Conservation (phyloP, 2,888 invertebrate genomes). For the Drosophila multiciliata region DNA sequence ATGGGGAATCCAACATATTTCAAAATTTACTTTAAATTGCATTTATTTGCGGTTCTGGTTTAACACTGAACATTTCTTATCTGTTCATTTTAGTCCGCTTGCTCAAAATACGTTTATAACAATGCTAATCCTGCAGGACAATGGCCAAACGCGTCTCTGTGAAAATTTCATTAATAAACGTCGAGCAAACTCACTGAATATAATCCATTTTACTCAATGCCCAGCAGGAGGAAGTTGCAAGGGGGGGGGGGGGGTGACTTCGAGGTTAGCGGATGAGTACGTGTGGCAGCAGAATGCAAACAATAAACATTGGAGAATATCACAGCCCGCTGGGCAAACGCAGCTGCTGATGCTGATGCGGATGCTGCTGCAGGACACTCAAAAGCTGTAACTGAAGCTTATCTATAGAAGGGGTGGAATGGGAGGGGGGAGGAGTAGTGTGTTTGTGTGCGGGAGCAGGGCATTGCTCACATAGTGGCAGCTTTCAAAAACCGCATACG, state of each 20-base stretch:
- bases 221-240: background rate
- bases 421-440: background rate
- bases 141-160: constrained; percentile 36
- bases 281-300: constrained; percentile 62
- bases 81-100: constrained; percentile 49
- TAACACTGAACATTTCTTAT: constrained; percentile 9
- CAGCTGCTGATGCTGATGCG: constrained; percentile 39
- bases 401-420: no score
- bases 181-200: constrained; percentile 56
- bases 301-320: constrained; percentile 68
- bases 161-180: constrained; percentile 77
- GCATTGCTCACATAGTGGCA: constrained; percentile 1
- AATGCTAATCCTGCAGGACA: constrained; percentile 66
- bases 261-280: background rate
- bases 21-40: background rate
- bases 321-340: constrained; percentile 69
- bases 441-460: background rate
- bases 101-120: constrained; percentile 65
- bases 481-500: constrained; percentile 53
- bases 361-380: constrained; percentile 20
- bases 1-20: constrained; percentile 1
- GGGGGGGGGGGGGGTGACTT: background rate
- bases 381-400: constrained; percentile 26
- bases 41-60: background rate
- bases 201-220: constrained; percentile 71